These are phyloP conservation scores for Halocaridina rubra DNA, from an alignment of 2,888 invertebrate species.

Conservation along the genomic window DNA sequence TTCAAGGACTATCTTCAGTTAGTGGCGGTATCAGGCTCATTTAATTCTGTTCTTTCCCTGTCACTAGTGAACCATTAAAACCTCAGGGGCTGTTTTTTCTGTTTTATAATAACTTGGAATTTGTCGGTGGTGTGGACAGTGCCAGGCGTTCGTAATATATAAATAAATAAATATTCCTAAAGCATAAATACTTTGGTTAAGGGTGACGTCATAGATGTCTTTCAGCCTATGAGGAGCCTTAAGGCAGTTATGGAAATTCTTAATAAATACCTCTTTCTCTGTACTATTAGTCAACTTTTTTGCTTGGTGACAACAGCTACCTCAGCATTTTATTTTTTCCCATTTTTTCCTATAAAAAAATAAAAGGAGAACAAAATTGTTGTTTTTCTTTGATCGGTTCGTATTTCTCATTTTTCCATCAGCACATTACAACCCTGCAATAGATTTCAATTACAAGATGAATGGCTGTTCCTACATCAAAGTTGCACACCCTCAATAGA, in stretches of 20 bases:
- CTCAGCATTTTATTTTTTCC: constrained; percentile 51
- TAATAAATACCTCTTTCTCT: constrained; percentile 23
- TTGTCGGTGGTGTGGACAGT: constrained; percentile 49
- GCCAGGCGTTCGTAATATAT: constrained; percentile 28
- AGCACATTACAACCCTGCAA: constrained; percentile 53
- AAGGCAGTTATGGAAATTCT: constrained; percentile 3
- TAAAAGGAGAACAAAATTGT: constrained; percentile 38
- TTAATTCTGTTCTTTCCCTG: constrained; percentile 16
- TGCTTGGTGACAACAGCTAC: constrained; percentile 59
- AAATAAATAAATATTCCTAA: neutral
- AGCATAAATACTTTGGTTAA: constrained; percentile 4
- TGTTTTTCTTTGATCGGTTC: constrained; percentile 57
- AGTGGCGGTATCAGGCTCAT: too few relatives aligned
- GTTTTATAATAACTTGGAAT: neutral
- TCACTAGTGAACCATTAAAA: neutral
- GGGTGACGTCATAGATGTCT: constrained; percentile 28
- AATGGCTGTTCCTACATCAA: constrained; percentile 44
- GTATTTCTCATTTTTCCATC: constrained; percentile 41
- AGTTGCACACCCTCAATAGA: constrained; percentile 48
- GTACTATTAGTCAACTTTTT: constrained; percentile 39
- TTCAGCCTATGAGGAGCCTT: constrained; percentile 41
- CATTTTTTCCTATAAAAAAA: constrained; percentile 33
- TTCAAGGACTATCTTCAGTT: too few relatives aligned
- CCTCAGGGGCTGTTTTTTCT: neutral
- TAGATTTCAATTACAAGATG: constrained; percentile 24